Evolutionary conservation across 2,888 invertebrate genomes (phyloP), one percentile per base, ranked within the genome.

Genomic region (Epirrita christyi): DNA sequence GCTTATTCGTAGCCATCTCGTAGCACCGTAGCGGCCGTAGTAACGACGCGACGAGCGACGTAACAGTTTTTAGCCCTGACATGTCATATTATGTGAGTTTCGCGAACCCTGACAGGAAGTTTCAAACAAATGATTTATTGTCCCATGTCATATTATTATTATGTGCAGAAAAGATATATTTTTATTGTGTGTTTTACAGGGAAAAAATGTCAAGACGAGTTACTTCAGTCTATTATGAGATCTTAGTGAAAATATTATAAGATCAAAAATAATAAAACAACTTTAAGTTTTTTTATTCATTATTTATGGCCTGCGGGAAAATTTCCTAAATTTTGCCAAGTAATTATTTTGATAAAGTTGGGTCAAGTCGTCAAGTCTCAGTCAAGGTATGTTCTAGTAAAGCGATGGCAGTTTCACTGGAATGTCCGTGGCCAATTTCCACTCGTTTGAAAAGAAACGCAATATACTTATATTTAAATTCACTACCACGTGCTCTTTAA

Each of bases 101-200:
- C 13, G 11, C 13, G 43, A 13, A 38, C 36, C 11, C 8, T 51
- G 51, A 40, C 50, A 32, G 37, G n/a, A 38, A 48, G 32, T 51
- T 38, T 47, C 41, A 52, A 55, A 55, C 42, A 46, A 44, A 34
- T 55, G 59, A 63, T 63, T 52, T 55, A 63, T 57, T 38, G 44
- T 53, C 34, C 28, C 44, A 42, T 28, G 52, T 52, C 52, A 34
- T 38, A 43, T 57, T 27, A 43, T 57, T 27, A 21, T 21, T 21
- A 57, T 10, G 34, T 27, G 46, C 40, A 32, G 46, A 21, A 41
- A 7, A 14, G 14, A 14, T 21, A 21, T 1, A 2, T 41, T 32
- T 44, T 44, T 44, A 32, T 43, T 43, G 10, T 6, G 28, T 28
- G 6, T 8, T 5, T 13, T 37, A 0, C n/a, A 21, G 27, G 1